A percentile compares a stretch with the other conserved stretches of the same genome.
phyloP scores from a whole-genome alignment of 2,113 vertebrate genomes.

The Crocuta crocuta region DNA sequence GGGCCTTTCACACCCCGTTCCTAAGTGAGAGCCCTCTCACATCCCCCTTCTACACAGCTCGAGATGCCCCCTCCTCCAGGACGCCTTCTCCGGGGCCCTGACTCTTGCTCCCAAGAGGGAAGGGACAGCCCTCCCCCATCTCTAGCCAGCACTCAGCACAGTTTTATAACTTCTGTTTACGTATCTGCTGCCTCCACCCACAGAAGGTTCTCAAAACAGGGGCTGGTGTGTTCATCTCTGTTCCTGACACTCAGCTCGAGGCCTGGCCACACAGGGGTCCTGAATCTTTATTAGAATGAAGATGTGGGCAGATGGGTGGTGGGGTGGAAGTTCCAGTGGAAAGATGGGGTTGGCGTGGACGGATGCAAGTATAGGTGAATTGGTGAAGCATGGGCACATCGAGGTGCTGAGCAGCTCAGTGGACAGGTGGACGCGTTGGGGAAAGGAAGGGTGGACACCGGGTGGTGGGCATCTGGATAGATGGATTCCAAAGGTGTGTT shows the following conservation, averaged over 20 bases:
- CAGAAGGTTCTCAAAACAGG: not conserved
- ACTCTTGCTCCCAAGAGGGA: not conserved
- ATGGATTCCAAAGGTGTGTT: not conserved
- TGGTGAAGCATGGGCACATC: not conserved
- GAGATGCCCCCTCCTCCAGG: not conserved
- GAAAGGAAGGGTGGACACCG: not conserved
- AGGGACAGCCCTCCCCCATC: not conserved
- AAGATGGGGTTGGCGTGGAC: not conserved
- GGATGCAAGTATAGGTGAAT: fast-evolving
- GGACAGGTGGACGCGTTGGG: not conserved
- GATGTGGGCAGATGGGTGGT: not conserved
- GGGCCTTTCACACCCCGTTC: not conserved
- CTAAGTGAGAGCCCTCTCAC: not conserved
- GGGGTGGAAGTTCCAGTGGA: not conserved
- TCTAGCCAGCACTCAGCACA: not conserved
- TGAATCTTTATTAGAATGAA: not conserved
- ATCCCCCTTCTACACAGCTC: not conserved
- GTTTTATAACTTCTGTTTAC: not conserved
- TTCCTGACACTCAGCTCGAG: not conserved
- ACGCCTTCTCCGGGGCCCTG: fast-evolving
- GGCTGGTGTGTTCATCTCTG: not conserved
- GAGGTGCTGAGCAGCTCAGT: not conserved
- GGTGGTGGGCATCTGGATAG: not conserved
- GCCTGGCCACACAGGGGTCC: not conserved
- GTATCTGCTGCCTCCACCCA: not conserved